phyloP scores from a whole-genome alignment of 2,113 vertebrate species.

The Corythaeola cristata region DNA sequence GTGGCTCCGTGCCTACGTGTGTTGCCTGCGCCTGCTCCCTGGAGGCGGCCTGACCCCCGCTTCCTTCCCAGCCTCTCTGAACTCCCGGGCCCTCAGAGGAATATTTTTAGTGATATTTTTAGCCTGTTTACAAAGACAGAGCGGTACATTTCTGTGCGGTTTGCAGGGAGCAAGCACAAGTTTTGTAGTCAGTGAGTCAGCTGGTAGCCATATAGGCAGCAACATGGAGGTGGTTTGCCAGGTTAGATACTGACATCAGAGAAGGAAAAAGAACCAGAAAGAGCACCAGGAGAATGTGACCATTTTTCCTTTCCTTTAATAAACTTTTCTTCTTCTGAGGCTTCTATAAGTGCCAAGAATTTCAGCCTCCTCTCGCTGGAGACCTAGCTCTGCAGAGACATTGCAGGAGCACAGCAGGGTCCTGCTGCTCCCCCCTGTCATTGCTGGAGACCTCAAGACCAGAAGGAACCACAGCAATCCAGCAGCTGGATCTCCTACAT shows the following conservation, averaged over 20 bases:
- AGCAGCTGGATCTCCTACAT: background rate
- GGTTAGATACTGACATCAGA: background rate
- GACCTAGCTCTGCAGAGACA: background rate
- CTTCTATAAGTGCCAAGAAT: background rate
- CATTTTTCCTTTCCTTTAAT: background rate
- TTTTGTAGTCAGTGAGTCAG: background rate
- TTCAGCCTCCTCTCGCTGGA: rapidly evolving
- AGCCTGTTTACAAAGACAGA: slow-evolving; percentile 51
- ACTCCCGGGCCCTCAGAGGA: background rate
- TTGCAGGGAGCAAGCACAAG: background rate
- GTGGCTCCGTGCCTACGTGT: background rate
- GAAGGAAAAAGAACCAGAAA: background rate
- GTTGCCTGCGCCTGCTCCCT: background rate
- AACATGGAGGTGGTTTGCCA: rapidly evolving
- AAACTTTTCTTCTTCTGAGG: background rate
- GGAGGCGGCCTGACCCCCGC: background rate
- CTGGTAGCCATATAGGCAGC: background rate
- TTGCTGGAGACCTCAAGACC: rapidly evolving
- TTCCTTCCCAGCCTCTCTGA: slow-evolving; percentile 50
- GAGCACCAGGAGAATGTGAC: background rate
- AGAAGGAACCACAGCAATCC: background rate
- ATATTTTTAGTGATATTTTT: slow-evolving; percentile 9
- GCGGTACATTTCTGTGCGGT: background rate
- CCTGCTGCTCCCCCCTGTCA: background rate
- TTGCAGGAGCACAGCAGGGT: background rate